A percentile compares a stretch with the other conserved stretches of the same genome.
These are phyloP conservation scores for Epinephelus malabaricus DNA, from an alignment of 2,797 vertebrate genomes.

Conservation along the genomic window DNA sequence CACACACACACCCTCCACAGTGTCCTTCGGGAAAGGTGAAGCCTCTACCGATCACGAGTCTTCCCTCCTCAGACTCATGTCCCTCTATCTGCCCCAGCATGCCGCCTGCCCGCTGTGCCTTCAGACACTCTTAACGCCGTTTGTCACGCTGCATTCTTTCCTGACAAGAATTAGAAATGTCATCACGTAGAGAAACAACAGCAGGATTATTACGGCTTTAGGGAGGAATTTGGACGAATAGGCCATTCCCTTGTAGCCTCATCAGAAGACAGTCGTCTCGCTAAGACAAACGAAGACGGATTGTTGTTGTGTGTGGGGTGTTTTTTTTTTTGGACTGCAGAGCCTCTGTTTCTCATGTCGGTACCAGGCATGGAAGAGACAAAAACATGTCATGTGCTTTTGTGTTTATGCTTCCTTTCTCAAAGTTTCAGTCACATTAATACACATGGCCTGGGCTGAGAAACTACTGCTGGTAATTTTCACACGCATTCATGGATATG, in stretches of 20 bases:
- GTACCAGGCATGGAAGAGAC: neutral
- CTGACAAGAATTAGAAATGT: conserved; percentile 76
- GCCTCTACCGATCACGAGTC: conserved; percentile 24
- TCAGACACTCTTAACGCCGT: conserved; percentile 61
- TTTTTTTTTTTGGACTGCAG: conserved; percentile 5
- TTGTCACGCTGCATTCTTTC: conserved; percentile 75
- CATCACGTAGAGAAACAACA: conserved; percentile 70
- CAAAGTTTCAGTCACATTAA: neutral
- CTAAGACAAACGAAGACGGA: neutral
- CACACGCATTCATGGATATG: neutral
- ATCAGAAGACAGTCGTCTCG: conserved; percentile 7
- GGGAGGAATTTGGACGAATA: conserved; percentile 57
- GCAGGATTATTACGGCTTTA: conserved; percentile 68
- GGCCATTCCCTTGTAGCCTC: conserved; percentile 30
- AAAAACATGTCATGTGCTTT: neutral
- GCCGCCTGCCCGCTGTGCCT: conserved; percentile 47
- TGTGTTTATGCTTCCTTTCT: conserved; percentile 2
- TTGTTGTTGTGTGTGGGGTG: neutral
- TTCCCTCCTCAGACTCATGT: conserved; percentile 18
- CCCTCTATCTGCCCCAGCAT: conserved; percentile 45
- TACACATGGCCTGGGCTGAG: neutral
- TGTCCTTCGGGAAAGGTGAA: conserved; percentile 48
- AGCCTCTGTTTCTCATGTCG: conserved; percentile 20
- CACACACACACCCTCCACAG: conserved; percentile 4
- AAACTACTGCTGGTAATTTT: neutral